Percentiles rank a stretch among this genome's conserved stretches.
phyloP scores from a whole-genome alignment of 2,888 invertebrate species.

The Drepana falcataria region DNA sequence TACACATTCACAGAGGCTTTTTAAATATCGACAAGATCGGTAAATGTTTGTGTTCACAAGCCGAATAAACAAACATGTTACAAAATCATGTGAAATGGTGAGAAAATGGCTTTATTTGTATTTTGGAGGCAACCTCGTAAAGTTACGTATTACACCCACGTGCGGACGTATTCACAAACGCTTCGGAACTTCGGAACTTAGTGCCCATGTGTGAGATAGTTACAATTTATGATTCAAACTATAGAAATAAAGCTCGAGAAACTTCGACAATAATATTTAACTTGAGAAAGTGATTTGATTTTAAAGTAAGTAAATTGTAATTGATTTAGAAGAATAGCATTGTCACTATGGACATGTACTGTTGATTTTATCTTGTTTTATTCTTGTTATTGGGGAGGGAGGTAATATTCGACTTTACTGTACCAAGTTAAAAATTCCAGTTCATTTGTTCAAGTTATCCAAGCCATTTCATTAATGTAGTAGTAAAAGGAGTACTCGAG shows the following conservation, averaged over 20 bases:
- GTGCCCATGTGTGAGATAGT: constrained; percentile 22
- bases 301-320: too few relatives aligned
- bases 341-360: too few relatives aligned
- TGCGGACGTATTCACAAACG: constrained; percentile 20
- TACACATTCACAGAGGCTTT: constrained; percentile 24
- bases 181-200: constrained; percentile 22
- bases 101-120: constrained; percentile 58
- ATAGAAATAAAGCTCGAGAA: not conserved
- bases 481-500: too few relatives aligned
- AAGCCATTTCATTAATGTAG: too few relatives aligned
- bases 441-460: too few relatives aligned
- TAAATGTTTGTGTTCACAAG: too few relatives aligned
- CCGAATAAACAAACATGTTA: constrained; percentile 42
- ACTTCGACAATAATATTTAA: not conserved
- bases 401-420: too few relatives aligned
- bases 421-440: too few relatives aligned
- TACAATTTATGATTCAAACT: constrained; percentile 22
- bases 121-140: constrained; percentile 39
- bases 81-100: constrained; percentile 50
- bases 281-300: not conserved
- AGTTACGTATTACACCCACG: constrained; percentile 53
- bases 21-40: too few relatives aligned
- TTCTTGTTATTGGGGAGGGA: too few relatives aligned
- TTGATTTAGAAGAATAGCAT: too few relatives aligned
- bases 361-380: too few relatives aligned